Evolutionary conservation across 2,113 vertebrate species (phyloP), one percentile per base, ranked within the genome.

Genomic region (Hemiscyllium ocellatum): DNA sequence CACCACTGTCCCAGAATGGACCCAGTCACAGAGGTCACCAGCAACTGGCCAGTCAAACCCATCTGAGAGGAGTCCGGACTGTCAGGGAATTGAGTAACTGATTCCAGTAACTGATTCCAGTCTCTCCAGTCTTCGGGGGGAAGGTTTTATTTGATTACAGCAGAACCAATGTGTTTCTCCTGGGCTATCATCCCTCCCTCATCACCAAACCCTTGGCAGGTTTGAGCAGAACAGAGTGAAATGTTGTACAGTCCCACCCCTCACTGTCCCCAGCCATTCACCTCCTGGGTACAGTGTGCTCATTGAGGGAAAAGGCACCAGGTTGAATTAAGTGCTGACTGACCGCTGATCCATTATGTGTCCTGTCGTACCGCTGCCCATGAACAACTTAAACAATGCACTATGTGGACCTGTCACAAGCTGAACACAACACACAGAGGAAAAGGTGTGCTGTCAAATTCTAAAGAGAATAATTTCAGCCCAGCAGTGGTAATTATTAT

Each of bases 161-260:
- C 12, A 37, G 2, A 80, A 13, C 33, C 33, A 37, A n/a, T 80
- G 13, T 17, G 12, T 17, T 3, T 2, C 42, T 20, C 83, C 83
- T 6, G 12, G 37, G 78, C 17, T 20, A 0, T 47, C 42, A 85
- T 47, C 80, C 37, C 37, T 10, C 47, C n/a, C 78, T n/a, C n/a
- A 2, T n/a, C 78, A 13, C n/a, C 13, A 6, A 22, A 0, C 50
- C 24, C 24, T 52, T 2, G 0, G 1, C n/a, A 0, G 3, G n/a
- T 83, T 17, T 37, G n/a, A 5, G 78, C 17, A 83, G 19, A 37
- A 47, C 37, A 83, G 19, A 83, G 3, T 0, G 4, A 83, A 42
- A 20, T 6, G 37, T 83, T 47, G 17, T 37, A 83, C 0, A 42
- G 20, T 83, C 0, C 37, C n/a, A 83, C 37, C 20, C 80, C 80